These are phyloP conservation scores for Erynnis tages DNA, from an alignment of 2,888 invertebrate genomes.

Conservation along the genomic window DNA sequence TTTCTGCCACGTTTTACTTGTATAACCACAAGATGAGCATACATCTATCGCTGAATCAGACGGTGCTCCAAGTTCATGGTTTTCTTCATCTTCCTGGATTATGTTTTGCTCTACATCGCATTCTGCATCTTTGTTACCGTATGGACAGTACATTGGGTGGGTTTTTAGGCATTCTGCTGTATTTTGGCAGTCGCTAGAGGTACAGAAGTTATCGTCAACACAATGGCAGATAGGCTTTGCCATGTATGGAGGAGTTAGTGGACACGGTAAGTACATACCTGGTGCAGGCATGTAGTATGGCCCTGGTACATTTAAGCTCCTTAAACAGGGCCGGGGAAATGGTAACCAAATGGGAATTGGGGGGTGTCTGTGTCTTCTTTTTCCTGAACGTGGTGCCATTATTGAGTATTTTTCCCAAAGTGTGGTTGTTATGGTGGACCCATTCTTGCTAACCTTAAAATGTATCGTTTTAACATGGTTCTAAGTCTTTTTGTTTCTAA, in stretches of 20 bases:
- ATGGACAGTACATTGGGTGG: conserved; percentile 9
- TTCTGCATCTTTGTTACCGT: not conserved
- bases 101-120: not conserved
- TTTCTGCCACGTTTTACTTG: not conserved
- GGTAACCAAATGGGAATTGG: conserved; percentile 14
- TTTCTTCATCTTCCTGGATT: not conserved
- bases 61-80: not conserved
- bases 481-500: no score
- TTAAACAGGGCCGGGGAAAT: conserved; percentile 31
- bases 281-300: conserved; percentile 15
- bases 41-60: not conserved
- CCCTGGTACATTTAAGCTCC: conserved; percentile 11
- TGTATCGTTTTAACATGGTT: no score
- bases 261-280: conserved; percentile 11
- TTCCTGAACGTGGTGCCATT: conserved; percentile 25
- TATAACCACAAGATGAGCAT: not conserved
- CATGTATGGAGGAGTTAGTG: not conserved
- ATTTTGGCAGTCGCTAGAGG: conserved; percentile 23
- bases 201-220: conserved; percentile 27
- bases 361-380: conserved; percentile 15
- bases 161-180: conserved; percentile 13
- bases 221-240: conserved; percentile 20
- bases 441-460: no score
- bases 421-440: no score
- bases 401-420: not conserved